Evolutionary conservation across 2,888 invertebrate genomes (phyloP), one percentile per base, ranked within the genome.

Genomic region (Eurois occulta): DNA sequence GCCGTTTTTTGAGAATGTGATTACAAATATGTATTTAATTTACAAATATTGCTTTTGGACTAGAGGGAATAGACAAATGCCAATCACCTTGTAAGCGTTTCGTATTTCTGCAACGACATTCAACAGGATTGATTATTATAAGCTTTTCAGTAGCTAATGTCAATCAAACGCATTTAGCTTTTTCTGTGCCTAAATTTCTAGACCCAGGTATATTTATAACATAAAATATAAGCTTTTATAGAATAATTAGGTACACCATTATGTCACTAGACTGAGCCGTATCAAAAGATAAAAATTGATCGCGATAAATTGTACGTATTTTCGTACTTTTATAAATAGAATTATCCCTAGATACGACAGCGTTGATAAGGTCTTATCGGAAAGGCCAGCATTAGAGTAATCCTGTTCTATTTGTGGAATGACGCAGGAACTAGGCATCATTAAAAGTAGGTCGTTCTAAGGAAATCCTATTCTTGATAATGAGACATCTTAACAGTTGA

Each of bases 251-350:
- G 3, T 41, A 18, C 8, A 72, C 16, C 2, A 58, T 21, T 35
- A 32, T n/a, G 13, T 41, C 18, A 38, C 6, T 18, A 35, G 28
- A n/a, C 73, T 46, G 18, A 18, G 8, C 24, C 32, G 38, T 52
- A 11, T 28, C 41, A 67, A 52, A 35, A 24, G 10, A 43, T 65
- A 38, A 6, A 18, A 48, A 35, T 32, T 3, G 1, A 32, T 41
- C 16, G 2, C 24, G 6, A 67, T 38, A 52, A 66, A n/a, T 18
- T 28, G 10, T 24, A 65, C 13, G 7, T 77, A 58, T 66, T 32
- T 72, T n/a, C 13, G n/a, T 72, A 52, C 7, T 41, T 72, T 38
- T 64, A 55, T 46, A 65, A 80, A 64, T 55, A 65, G 38, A 73
- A 21, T 38, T 32, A 13, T 81, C 21, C 32, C 46, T 46, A 46